Base-by-base conservation (phyloP, 2,113 vertebrate species). In the Nycticebus coucang region DNA sequence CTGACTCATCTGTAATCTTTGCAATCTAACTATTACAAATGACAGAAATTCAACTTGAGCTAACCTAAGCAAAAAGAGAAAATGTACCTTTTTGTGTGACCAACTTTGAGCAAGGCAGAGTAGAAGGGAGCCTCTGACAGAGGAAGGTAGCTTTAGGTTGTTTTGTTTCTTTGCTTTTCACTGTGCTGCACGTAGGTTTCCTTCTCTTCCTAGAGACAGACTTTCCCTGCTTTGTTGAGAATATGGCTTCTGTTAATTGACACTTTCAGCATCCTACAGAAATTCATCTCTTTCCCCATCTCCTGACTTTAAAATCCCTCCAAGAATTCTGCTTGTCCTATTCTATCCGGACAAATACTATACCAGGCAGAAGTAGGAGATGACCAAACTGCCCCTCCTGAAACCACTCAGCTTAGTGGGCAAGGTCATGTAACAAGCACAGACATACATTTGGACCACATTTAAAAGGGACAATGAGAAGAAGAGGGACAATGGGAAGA, bases 91-190 rank as follows among this genome's bases (percentile, higher is more conserved):
- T 74, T 45, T 90, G 13, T 74, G 37, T 72, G 13, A 26, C n/a
- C 33, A 71, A 2, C 7, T 79, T 11, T 57, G 28, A 72, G 30
- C 60, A 91, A 17, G 12, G 35, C 1, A 37, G 35, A 66, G 68
- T 30, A n/a, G 17, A 79, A 41, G 13, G 8, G 41, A 14, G 7
- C 2, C 21, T 92, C 53, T 30, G 15, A 92, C 2, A 53, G 7
- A 50, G 68, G 17, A 64, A 84, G 12, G 3, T 1, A 2, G 59
- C 2, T 13, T n/a, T 11, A 0, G 8, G 45, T 8, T 2, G 0
- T 35, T 75, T 72, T 0, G 53, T 7, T 21, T 93, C 45, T 64
- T 9, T 74, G 7, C 6, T 87, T 21, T 71, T 79, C 41, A 78
- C 12, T 50, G n/a, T 62, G n/a, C 7, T 62, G 28, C 7, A 13